phyloP scores from a whole-genome alignment of 2,888 invertebrate genomes.

The Himalopsyche japonica region DNA sequence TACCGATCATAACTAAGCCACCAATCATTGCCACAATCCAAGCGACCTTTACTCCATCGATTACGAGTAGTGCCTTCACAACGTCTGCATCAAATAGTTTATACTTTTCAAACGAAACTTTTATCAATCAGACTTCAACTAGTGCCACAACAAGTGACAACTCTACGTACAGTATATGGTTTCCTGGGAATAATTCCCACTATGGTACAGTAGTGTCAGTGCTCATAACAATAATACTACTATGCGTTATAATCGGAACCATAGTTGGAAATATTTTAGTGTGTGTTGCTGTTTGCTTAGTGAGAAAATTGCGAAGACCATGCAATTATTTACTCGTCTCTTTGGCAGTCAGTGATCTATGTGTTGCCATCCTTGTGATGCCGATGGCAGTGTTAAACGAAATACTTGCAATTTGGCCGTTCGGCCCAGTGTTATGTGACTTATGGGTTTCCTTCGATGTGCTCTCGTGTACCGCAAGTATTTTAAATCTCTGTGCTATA shows the following conservation, averaged over 20 bases:
- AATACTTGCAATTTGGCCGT: constrained; percentile 90
- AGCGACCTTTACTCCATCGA: not conserved
- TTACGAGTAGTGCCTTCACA: constrained; percentile 46
- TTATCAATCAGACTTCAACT: constrained; percentile 45
- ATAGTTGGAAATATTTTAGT: constrained; percentile 90
- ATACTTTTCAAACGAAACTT: constrained; percentile 48
- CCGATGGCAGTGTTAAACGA: constrained; percentile 95
- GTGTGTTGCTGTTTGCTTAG: constrained; percentile 93
- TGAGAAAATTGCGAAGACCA: constrained; percentile 85
- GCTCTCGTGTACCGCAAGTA: constrained; percentile 97
- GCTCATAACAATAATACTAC: constrained; percentile 71
- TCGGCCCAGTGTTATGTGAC: constrained; percentile 89
- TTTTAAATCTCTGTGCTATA: constrained; percentile 96
- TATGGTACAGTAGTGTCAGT: constrained; percentile 61
- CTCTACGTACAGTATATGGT: constrained; percentile 43
- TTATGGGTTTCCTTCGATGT: constrained; percentile 98
- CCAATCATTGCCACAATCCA: constrained; percentile 1
- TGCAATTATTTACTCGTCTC: constrained; percentile 93
- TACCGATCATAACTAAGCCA: not conserved
- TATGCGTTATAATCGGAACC: constrained; percentile 77
- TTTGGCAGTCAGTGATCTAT: constrained; percentile 93
- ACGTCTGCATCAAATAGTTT: constrained; percentile 43
- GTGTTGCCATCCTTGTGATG: constrained; percentile 96
- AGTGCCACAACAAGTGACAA: constrained; percentile 48
- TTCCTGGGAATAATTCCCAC: constrained; percentile 53